Conservation (phyloP, 2,888 invertebrate species). For the Herminia tarsipennalis region DNA sequence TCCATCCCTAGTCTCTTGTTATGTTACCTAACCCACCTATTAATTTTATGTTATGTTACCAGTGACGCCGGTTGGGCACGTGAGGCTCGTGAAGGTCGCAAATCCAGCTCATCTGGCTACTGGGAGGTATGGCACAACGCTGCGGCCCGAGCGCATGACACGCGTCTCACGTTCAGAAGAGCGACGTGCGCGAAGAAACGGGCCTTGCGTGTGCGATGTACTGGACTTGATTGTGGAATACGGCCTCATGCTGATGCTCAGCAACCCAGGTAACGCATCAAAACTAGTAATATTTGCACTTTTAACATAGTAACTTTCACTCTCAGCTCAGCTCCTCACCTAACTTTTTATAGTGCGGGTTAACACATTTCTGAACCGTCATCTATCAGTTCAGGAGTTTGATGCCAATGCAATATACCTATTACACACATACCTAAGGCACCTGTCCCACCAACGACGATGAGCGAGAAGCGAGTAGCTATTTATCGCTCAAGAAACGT, state of each 20-base stretch:
- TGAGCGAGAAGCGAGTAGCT: too few species aligned
- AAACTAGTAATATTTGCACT: background rate
- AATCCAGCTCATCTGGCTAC: slow-evolving; percentile 73
- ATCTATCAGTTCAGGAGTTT: too few species aligned
- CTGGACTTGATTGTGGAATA: slow-evolving; percentile 89
- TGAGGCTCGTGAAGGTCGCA: slow-evolving; percentile 75
- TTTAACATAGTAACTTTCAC: too few species aligned
- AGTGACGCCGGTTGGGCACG: slow-evolving; percentile 75
- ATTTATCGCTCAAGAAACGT: too few species aligned
- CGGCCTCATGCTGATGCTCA: slow-evolving; percentile 87
- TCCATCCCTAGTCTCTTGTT: too few species aligned
- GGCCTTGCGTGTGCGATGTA: slow-evolving; percentile 89
- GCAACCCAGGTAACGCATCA: slow-evolving; percentile 87
- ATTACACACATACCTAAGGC: too few species aligned
- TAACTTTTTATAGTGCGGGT: too few species aligned
- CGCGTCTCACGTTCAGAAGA: slow-evolving; percentile 88
- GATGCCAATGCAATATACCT: too few species aligned
- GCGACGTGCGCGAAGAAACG: slow-evolving; percentile 87
- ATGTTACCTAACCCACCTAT: too few species aligned
- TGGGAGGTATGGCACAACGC: slow-evolving; percentile 87
- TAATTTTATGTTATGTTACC: slow-evolving; percentile 10
- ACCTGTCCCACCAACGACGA: too few species aligned
- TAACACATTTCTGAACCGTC: too few species aligned
- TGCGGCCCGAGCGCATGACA: slow-evolving; percentile 81
- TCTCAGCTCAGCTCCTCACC: too few species aligned